Evolutionary conservation across 2,888 invertebrate genomes (phyloP).

Genomic region (Philopedon plagiatum): DNA sequence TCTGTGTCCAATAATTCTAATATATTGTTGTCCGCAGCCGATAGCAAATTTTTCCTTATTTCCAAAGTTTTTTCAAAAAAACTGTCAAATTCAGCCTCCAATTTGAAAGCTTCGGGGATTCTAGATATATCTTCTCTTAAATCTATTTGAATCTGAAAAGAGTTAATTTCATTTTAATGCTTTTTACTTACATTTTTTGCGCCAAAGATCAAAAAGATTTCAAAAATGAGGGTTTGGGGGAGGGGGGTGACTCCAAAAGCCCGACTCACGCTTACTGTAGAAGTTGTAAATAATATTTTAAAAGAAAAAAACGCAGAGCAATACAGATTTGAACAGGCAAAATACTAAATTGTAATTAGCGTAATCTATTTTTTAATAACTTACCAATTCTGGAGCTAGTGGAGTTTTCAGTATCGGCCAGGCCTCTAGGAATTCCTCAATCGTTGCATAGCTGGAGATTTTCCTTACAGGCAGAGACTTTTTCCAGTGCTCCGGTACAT

Average conservation of each 20-base stretch:
- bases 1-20: slow-evolving; percentile 10
- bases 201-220: no score
- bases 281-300: no score
- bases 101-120: neutral
- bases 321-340: neutral
- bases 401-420: slow-evolving; percentile 4
- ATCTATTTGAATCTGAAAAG: slow-evolving; percentile 3
- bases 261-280: no score
- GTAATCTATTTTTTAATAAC: slow-evolving; percentile 3
- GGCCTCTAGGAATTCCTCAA: neutral
- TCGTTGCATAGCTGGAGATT: neutral
- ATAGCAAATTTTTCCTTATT: neutral
- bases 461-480: slow-evolving; percentile 3
- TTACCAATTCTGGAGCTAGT: slow-evolving; percentile 9
- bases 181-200: no score
- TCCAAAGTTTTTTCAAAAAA: neutral
- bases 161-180: no score
- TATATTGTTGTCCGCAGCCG: slow-evolving; percentile 6
- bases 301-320: no score
- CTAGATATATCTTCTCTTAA: neutral
- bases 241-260: no score
- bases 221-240: no score
- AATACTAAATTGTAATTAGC: neutral
- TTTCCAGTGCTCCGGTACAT: slow-evolving; percentile 9
- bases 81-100: neutral